Percentiles rank a stretch among this genome's conserved stretches.
Conservation (phyloP, 2,888 invertebrate genomes). For the Pelosia muscerda region DNA sequence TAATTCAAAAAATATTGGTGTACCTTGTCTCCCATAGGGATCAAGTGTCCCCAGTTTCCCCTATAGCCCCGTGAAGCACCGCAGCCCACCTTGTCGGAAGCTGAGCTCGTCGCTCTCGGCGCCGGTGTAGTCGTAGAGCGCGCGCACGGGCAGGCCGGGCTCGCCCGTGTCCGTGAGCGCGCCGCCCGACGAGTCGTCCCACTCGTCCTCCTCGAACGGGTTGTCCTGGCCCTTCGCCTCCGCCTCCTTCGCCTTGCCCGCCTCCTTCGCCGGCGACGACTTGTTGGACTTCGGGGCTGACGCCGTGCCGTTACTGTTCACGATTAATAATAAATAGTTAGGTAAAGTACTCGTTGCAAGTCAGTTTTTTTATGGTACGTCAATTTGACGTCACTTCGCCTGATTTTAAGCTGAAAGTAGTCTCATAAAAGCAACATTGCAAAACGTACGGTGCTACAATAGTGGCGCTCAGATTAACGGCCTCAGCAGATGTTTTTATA, state of each 20-base stretch:
- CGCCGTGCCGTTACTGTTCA: slow-evolving; percentile 79
- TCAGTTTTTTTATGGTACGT: neutral
- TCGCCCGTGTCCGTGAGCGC: slow-evolving; percentile 96
- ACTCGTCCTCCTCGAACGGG: slow-evolving; percentile 95
- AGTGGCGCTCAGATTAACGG: too few relatives aligned
- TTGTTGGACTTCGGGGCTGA: slow-evolving; percentile 73
- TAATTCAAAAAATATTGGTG: too few relatives aligned
- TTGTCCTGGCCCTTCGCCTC: slow-evolving; percentile 87
- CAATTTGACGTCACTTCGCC: too few relatives aligned
- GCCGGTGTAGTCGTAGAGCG: slow-evolving; percentile 98
- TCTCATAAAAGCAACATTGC: too few relatives aligned
- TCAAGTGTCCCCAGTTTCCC: too few relatives aligned
- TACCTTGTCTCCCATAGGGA: too few relatives aligned
- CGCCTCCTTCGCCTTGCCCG: slow-evolving; percentile 76
- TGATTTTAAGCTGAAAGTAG: too few relatives aligned
- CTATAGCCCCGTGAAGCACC: too few relatives aligned
- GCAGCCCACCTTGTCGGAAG: slow-evolving; percentile 97
- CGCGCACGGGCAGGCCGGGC: slow-evolving; percentile 97
- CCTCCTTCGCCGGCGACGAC: slow-evolving; percentile 75
- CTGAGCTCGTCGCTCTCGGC: slow-evolving; percentile 99
- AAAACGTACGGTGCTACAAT: too few relatives aligned
- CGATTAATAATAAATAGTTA: neutral
- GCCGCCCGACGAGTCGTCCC: slow-evolving; percentile 93
- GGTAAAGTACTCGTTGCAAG: neutral
- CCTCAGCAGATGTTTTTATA: too few relatives aligned